Percentiles rank a stretch among this genome's conserved stretches.
Conservation (phyloP, 2,797 vertebrate species). For the Numenius phaeopus region DNA sequence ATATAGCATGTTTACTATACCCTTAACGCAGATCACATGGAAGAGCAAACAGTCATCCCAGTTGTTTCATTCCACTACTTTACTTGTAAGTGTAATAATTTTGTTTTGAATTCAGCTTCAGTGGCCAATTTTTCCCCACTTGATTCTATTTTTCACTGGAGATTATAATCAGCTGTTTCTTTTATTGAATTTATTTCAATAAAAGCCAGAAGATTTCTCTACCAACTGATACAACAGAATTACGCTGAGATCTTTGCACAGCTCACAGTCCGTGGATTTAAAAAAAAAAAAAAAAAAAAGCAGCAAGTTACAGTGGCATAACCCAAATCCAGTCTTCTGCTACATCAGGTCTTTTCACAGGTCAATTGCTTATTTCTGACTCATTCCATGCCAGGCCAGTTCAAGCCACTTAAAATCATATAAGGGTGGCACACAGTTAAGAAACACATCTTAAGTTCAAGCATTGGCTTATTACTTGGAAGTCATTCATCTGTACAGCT, state of each 20-base stretch:
- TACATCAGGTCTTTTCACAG: not conserved
- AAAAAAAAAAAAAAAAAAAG: not conserved
- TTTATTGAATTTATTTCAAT: not conserved
- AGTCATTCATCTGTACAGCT: not conserved
- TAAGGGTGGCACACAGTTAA: not conserved
- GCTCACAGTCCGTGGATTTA: not conserved
- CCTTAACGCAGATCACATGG: not conserved
- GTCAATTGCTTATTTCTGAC: not conserved
- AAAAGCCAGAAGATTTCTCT: not conserved
- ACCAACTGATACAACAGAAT: not conserved
- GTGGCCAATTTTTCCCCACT: not conserved
- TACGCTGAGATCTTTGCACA: not conserved
- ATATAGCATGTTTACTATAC: not conserved
- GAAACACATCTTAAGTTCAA: not conserved
- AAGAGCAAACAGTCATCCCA: not conserved
- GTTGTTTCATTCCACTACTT: not conserved
- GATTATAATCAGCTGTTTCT: not conserved
- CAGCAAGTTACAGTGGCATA: not conserved
- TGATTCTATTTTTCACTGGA: not conserved
- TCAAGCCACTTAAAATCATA: not conserved
- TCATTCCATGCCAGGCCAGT: accelerated
- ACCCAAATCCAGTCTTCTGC: not conserved
- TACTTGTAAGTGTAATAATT: not conserved
- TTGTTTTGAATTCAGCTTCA: not conserved
- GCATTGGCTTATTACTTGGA: not conserved